These are phyloP conservation scores for Iselma pallidipennis DNA, from an alignment of 2,888 invertebrate genomes.

Conservation along the genomic window DNA sequence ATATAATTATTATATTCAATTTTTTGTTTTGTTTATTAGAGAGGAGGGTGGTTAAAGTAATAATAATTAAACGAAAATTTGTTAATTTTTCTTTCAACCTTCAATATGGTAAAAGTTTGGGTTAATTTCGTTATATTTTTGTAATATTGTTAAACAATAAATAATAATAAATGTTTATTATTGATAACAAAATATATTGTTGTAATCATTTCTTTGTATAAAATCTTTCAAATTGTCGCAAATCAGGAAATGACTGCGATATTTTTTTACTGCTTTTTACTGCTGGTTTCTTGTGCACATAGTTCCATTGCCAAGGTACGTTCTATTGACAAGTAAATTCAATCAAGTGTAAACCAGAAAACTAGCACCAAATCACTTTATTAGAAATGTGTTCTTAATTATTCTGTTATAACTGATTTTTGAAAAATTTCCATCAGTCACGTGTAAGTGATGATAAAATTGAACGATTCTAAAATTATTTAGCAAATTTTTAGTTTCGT, in stretches of 20 bases:
- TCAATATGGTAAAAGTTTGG: neutral
- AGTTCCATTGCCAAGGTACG: slow-evolving; percentile 18
- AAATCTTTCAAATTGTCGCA: too few species aligned
- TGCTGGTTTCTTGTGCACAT: neutral
- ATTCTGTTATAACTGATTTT: too few species aligned
- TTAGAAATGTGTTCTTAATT: too few species aligned
- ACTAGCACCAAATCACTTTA: neutral
- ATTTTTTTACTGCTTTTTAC: too few species aligned
- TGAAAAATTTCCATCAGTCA: too few species aligned
- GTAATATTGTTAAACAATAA: slow-evolving; percentile 5
- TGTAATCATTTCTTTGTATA: too few species aligned
- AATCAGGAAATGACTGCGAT: too few species aligned
- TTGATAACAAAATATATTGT: too few species aligned
- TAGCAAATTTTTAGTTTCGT: too few species aligned
- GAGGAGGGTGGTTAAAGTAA: neutral
- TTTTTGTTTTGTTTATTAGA: neutral
- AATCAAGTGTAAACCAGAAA: slow-evolving; percentile 13
- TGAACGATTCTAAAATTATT: too few species aligned
- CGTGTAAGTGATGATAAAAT: too few species aligned
- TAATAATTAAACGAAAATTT: neutral
- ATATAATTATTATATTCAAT: neutral
- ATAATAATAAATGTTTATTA: too few species aligned
- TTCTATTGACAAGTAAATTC: slow-evolving; percentile 3
- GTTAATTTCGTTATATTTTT: neutral
- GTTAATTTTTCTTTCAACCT: neutral